Evolutionary conservation across 2,888 invertebrate genomes (phyloP).

Genomic region (Augiades crinisus): DNA sequence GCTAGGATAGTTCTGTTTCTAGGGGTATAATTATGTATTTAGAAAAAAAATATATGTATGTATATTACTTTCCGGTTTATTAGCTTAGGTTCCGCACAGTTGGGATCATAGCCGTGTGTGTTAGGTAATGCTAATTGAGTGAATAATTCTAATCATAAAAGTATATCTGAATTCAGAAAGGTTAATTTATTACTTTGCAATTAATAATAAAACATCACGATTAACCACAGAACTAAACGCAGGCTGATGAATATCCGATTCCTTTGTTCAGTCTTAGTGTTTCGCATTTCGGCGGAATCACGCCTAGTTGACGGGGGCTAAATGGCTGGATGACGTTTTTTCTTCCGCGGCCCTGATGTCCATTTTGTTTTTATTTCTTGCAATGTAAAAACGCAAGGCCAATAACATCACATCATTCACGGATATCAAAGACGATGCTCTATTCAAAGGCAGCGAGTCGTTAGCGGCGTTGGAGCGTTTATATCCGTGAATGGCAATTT

Average conservation of each 20-base stretch:
- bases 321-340: constrained; percentile 67
- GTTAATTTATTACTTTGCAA: no score
- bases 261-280: constrained; percentile 59
- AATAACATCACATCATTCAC: constrained; percentile 44
- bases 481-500: constrained; percentile 17
- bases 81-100: no score
- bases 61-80: no score
- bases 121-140: no score
- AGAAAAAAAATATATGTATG: no score
- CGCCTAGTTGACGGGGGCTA: constrained; percentile 72
- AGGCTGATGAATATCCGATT: constrained; percentile 65
- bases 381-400: constrained; percentile 53
- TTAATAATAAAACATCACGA: no score
- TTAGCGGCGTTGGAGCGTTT: constrained; percentile 15
- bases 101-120: no score
- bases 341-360: constrained; percentile 55
- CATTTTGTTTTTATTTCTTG: constrained; percentile 44
- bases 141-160: no score
- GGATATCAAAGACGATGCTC: constrained; percentile 36
- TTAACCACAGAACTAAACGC: constrained; percentile 36
- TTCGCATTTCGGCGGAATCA: constrained; percentile 70
- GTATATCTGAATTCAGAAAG: no score
- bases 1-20: no score
- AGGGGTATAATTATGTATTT: no score
- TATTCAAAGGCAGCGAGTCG: constrained; percentile 34